Percentiles rank a stretch among this genome's conserved stretches.
These are phyloP conservation scores for Pangasius mekongensis DNA, from an alignment of 2,797 vertebrate species.

Conservation along the genomic window DNA sequence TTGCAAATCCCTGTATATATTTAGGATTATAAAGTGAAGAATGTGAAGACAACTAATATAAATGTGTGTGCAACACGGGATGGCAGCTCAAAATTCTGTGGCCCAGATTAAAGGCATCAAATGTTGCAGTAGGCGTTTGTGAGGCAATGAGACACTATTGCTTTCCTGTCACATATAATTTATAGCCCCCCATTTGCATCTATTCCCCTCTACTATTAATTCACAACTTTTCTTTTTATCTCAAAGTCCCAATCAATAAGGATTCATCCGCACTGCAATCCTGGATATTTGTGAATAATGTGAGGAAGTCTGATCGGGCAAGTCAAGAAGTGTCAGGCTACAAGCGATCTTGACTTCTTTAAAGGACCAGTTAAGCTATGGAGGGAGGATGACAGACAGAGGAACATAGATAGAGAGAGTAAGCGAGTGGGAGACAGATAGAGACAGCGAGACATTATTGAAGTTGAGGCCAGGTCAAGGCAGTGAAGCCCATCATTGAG, in stretches of 20 bases:
- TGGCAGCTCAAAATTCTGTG: constrained; percentile 52
- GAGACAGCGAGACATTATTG: constrained; percentile 71
- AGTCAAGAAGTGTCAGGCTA: constrained; percentile 58
- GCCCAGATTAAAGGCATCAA: constrained; percentile 82
- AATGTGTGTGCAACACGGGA: constrained; percentile 45
- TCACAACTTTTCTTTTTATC: constrained; percentile 82
- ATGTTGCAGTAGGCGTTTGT: constrained; percentile 85
- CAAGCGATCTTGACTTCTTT: constrained; percentile 54
- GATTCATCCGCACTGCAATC: constrained; percentile 77
- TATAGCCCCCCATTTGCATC: constrained; percentile 94
- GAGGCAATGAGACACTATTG: constrained; percentile 89
- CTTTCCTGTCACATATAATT: constrained; percentile 96
- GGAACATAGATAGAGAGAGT: constrained; percentile 28
- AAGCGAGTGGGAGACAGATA: constrained; percentile 53
- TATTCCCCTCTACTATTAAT: constrained; percentile 82
- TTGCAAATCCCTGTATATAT: constrained; percentile 32
- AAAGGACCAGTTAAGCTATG: constrained; percentile 51
- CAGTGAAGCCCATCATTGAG: constrained; percentile 85
- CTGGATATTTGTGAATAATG: constrained; percentile 70
- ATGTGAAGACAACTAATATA: constrained; percentile 46
- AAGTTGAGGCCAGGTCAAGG: constrained; percentile 74
- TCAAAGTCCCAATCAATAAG: constrained; percentile 85
- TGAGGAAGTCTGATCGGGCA: constrained; percentile 60
- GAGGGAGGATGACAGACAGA: constrained; percentile 56
- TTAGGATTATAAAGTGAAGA: constrained; percentile 42